Evolutionary conservation across 2,113 vertebrate species (phyloP).

Genomic region (Eptesicus fuscus): DNA sequence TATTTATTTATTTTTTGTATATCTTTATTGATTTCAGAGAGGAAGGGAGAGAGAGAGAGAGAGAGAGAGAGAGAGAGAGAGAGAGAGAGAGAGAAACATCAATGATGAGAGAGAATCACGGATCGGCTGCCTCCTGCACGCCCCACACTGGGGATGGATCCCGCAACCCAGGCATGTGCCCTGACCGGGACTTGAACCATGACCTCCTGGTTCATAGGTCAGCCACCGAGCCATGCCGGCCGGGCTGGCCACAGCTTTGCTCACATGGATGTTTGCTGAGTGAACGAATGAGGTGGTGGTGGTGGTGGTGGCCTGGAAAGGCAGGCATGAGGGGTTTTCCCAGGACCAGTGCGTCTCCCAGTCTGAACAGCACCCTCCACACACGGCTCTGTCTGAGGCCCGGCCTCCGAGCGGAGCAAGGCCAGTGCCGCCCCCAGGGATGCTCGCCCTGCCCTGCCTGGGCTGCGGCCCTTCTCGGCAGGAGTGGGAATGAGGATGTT

Average conservation of each 20-base stretch:
- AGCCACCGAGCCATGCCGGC: too few relatives aligned
- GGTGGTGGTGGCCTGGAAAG: accelerated
- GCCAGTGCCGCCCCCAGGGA: not conserved
- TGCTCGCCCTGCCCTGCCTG: not conserved
- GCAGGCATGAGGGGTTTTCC: not conserved
- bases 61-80: too few relatives aligned
- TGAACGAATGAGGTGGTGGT: not conserved
- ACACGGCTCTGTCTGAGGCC: not conserved
- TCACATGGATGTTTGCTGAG: too few relatives aligned
- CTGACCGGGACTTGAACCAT: too few relatives aligned
- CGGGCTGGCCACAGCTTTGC: not conserved
- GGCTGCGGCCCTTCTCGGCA: not conserved
- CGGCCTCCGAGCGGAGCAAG: not conserved
- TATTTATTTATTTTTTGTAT: not conserved
- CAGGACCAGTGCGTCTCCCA: not conserved
- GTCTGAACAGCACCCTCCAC: not conserved
- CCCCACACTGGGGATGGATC: too few relatives aligned
- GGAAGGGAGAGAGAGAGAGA: too few relatives aligned
- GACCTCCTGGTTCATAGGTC: too few relatives aligned
- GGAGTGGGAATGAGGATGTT: not conserved
- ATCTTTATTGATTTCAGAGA: too few relatives aligned
- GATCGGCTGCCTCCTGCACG: too few relatives aligned
- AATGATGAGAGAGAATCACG: too few relatives aligned
- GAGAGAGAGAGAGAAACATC: too few relatives aligned
- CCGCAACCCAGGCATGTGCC: too few relatives aligned